phyloP scores from a whole-genome alignment of 2,113 vertebrate species.

The Microtus oregoni region DNA sequence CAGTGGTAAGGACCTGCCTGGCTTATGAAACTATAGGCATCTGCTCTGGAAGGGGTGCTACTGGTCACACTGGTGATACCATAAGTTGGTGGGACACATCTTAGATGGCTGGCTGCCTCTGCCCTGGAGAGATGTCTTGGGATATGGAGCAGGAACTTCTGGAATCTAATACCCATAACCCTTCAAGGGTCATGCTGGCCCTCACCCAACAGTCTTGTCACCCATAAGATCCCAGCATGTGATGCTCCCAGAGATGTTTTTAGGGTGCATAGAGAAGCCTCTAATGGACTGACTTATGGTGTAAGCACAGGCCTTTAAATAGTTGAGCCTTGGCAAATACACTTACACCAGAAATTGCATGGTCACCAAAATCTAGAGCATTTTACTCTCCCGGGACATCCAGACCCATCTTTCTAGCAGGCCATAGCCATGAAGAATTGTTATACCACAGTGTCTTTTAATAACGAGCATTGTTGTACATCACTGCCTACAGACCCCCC shows the following conservation, averaged over 20 bases:
- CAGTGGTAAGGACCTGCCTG: not conserved
- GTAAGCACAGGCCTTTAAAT: not conserved
- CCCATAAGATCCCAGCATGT: not conserved
- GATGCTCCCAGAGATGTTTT: not conserved
- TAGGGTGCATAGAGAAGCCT: not conserved
- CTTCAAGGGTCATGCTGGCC: accelerated
- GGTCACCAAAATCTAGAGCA: not conserved
- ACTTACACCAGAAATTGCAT: not conserved
- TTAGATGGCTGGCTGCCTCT: not conserved
- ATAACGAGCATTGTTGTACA: not conserved
- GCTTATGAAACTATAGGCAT: not conserved
- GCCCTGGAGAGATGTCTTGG: not conserved
- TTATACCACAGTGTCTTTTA: not conserved
- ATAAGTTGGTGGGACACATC: not conserved
- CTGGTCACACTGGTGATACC: no score
- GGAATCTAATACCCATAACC: not conserved
- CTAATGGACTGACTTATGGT: no score
- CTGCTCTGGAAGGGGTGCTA: not conserved
- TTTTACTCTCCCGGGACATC: not conserved
- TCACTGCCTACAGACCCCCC: not conserved
- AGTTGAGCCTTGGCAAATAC: not conserved
- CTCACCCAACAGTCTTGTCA: not conserved
- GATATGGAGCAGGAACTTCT: not conserved
- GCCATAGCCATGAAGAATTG: not conserved
- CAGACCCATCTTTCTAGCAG: not conserved